A percentile compares a stretch with the other conserved stretches of the same genome.
These are phyloP conservation scores for Xiphydria camelus DNA, from an alignment of 2,888 invertebrate genomes.

Conservation along the genomic window DNA sequence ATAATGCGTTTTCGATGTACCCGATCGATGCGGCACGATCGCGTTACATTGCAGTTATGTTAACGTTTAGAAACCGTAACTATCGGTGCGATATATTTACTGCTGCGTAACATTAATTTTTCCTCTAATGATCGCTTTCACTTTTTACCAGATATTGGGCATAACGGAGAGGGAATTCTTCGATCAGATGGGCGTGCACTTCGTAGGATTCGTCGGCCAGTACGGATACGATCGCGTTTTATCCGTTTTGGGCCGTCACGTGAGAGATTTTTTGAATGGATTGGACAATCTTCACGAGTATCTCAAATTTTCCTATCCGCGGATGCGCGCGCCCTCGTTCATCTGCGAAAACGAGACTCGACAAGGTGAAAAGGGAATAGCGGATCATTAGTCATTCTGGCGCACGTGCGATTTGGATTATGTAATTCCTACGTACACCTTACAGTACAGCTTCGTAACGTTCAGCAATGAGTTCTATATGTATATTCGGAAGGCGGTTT, in stretches of 20 bases:
- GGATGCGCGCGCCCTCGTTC: conserved; percentile 91
- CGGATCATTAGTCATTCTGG: too few species aligned
- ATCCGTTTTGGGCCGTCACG: conserved; percentile 87
- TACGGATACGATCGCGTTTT: conserved; percentile 93
- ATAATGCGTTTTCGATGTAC: too few species aligned
- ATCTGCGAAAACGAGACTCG: conserved; percentile 95
- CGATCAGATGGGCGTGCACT: conserved; percentile 92
- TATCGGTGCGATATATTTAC: too few species aligned
- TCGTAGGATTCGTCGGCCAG: conserved; percentile 90
- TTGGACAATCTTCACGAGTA: conserved; percentile 97
- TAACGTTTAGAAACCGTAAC: too few species aligned
- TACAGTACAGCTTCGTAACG: too few species aligned
- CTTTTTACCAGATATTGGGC: conserved; percentile 78
- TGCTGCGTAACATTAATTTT: not conserved
- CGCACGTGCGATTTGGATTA: too few species aligned
- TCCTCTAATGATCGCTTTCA: not conserved
- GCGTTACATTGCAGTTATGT: too few species aligned
- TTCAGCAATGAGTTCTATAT: too few species aligned
- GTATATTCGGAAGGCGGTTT: too few species aligned
- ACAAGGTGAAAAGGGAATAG: too few species aligned
- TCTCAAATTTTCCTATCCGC: conserved; percentile 92
- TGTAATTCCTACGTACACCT: too few species aligned
- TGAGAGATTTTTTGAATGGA: conserved; percentile 94
- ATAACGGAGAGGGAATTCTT: conserved; percentile 88
- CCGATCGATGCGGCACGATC: too few species aligned